Percentiles rank a stretch among this genome's conserved stretches.
Conservation (phyloP, 2,888 invertebrate species). For the Drosophila quinaria region DNA sequence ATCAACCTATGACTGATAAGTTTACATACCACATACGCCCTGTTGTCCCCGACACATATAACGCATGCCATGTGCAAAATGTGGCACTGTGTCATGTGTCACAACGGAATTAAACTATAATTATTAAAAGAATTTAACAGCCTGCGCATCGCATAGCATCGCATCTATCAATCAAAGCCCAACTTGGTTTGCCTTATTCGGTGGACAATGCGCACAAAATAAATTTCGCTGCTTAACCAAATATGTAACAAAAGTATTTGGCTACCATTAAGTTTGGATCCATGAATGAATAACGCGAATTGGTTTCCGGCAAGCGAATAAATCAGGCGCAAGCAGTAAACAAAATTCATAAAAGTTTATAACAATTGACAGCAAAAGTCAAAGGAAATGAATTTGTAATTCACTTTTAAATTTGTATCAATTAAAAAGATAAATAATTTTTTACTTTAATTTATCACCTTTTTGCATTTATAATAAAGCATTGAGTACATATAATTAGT, state of each 20-base stretch:
- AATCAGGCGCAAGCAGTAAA: slow-evolving; percentile 2
- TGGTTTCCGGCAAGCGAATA: slow-evolving; percentile 53
- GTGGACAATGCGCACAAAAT: slow-evolving; percentile 46
- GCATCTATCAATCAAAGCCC: slow-evolving; percentile 50
- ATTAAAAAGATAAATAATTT: background rate
- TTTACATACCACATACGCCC: background rate
- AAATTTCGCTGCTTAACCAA: slow-evolving; percentile 71
- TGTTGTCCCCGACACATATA: background rate
- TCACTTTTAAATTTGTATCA: background rate
- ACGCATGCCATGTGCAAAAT: slow-evolving; percentile 20
- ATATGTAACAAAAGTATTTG: slow-evolving; percentile 66
- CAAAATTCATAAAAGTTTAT: slow-evolving; percentile 18
- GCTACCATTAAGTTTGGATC: slow-evolving; percentile 54
- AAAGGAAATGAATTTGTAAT: background rate
- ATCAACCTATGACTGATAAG: background rate
- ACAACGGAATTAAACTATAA: slow-evolving; percentile 54
- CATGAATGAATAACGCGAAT: slow-evolving; percentile 53
- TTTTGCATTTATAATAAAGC: slow-evolving; percentile 5
- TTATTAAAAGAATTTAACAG: slow-evolving; percentile 48
- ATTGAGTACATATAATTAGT: slow-evolving; percentile 29
- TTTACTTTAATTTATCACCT: background rate
- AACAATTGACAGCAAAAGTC: slow-evolving; percentile 18
- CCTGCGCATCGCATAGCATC: slow-evolving; percentile 6
- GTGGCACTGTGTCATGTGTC: slow-evolving; percentile 27
- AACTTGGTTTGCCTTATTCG: slow-evolving; percentile 40